phyloP scores from a whole-genome alignment of 2,888 invertebrate species.

The Eustalomyia histrio region DNA sequence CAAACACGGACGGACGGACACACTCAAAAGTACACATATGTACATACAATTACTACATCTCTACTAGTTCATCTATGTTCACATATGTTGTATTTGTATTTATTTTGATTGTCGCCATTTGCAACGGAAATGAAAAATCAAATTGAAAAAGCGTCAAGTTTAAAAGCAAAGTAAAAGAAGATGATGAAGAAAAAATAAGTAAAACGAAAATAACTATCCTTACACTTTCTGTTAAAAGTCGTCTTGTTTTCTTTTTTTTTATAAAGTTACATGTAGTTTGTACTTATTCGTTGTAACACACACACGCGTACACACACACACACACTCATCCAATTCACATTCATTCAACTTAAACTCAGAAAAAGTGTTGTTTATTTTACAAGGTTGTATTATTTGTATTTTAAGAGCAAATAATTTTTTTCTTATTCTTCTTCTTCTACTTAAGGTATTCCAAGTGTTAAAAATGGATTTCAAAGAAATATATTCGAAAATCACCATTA shows the following conservation, averaged over 20 bases:
- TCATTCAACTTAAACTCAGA: constrained; percentile 27
- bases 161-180: constrained; percentile 26
- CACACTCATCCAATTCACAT: background rate
- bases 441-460: background rate
- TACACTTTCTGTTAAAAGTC: constrained; percentile 7
- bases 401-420: too few species aligned
- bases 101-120: constrained; percentile 72
- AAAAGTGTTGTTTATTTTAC: constrained; percentile 55
- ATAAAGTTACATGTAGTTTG: background rate
- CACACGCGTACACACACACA: background rate
- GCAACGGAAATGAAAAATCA: constrained; percentile 78
- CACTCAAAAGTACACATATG: background rate
- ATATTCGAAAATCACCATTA: too few species aligned
- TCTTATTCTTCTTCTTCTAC: background rate
- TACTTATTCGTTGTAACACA: background rate
- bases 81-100: constrained; percentile 30
- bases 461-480: background rate
- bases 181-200: constrained; percentile 29
- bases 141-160: constrained; percentile 74
- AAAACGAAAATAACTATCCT: constrained; percentile 13
- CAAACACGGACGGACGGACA: too few species aligned
- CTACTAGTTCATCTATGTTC: background rate
- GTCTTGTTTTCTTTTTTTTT: background rate
- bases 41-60: background rate
- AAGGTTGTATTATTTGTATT: constrained; percentile 53